Base-by-base conservation (phyloP, 2,888 invertebrate genomes). In the Lumbricus terrestris region DNA sequence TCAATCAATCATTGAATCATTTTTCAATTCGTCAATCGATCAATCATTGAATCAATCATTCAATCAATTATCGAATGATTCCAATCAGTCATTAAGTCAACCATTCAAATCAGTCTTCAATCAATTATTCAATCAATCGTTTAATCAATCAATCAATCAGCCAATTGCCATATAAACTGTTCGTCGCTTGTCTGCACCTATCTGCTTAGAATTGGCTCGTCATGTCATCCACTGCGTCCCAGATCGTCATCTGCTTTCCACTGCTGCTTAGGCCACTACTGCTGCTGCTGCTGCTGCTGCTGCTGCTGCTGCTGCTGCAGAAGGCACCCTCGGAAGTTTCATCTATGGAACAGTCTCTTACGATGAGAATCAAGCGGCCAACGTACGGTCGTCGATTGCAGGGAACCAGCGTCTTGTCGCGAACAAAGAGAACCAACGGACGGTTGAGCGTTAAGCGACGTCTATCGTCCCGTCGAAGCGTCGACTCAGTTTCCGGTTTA, bases 391-490 rank as follows among this genome's bases (percentile, higher is more conserved):
- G n/a, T 69, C 69, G 69, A 69, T n/a, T 29, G 69, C 69, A 69
- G 69, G n/a, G 69, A 69, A 69, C 69, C 69, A 69, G 69, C n/a
- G 29, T 69, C 69, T 69, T 69, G 29, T 69, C 69, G 69, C 69
- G 69, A 69, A 69, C 69, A 69, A 69, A 69, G 69, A 69, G 69
- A 69, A 69, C 69, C 69, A n/a, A n/a, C n/a, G 69, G 69, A 69
- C 69, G 69, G 69, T 69, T n/a, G 69, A 69, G 69, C 69, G 69
- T n/a, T 69, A 69, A 69, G 69, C 69, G 69, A 69, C 69, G n/a
- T 69, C 69, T 69, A 69, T 69, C 69, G 69, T 69, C 69, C 69
- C 69, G 69, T 69, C 69, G 69, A 69, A 69, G 69, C 69, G 69
- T 69, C 69, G 69, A 69, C 69, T 69, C 69, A 69, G 69, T 69